Conservation (phyloP, 2,113 vertebrate genomes). For the Grammomys surdaster region DNA sequence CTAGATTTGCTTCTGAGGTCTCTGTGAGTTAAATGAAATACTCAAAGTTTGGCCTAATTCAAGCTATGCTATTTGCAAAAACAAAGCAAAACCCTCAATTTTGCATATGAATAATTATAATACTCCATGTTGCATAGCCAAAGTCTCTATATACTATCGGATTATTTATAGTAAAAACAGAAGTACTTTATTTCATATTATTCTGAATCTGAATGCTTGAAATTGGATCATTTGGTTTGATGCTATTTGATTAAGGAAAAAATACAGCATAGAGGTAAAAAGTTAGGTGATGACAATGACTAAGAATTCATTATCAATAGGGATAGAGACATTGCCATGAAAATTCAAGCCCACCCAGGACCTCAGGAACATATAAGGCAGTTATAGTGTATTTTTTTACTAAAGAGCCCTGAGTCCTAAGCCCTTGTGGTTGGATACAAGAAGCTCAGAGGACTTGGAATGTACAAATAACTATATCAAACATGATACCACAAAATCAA, state of each 20-base stretch:
- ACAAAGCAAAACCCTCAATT: not conserved
- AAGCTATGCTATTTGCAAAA: not conserved
- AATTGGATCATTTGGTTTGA: not conserved
- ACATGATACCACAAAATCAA: slow-evolving; percentile 92
- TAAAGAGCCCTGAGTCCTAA: not conserved
- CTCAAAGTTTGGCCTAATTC: not conserved
- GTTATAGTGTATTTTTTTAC: not conserved
- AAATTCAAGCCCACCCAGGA: not conserved
- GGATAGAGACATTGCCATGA: not conserved
- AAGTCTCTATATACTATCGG: not conserved
- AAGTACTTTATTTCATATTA: not conserved
- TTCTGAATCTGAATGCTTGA: not conserved
- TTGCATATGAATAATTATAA: not conserved
- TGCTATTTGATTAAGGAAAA: not conserved
- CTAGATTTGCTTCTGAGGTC: slow-evolving; percentile 28
- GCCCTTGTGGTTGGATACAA: not conserved
- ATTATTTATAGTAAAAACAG: not conserved
- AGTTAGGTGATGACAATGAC: not conserved
- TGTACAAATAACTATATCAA: slow-evolving; percentile 78
- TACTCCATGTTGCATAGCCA: not conserved
- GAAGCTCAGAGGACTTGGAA: not conserved
- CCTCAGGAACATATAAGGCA: not conserved
- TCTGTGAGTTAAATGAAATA: not conserved
- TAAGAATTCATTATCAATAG: not conserved
- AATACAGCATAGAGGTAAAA: not conserved